Conservation (phyloP, 2,113 vertebrate species). For the Rhabdomys dilectus region DNA sequence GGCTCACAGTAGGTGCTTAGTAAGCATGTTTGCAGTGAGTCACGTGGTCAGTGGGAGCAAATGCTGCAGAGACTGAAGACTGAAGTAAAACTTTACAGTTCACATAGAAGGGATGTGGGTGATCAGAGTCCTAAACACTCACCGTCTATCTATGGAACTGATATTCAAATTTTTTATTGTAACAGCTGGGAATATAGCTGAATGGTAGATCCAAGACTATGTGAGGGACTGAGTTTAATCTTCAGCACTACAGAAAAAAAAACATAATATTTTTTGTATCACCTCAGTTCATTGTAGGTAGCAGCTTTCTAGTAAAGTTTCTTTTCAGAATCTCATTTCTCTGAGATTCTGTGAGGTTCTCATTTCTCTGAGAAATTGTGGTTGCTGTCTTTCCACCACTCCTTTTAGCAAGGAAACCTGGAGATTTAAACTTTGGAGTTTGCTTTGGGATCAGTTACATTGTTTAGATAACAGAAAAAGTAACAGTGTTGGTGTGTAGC, state of each 20-base stretch:
- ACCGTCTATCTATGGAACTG: neutral
- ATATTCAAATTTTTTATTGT: neutral
- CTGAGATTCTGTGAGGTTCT: neutral
- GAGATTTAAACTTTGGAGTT: neutral
- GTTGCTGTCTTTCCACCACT: neutral
- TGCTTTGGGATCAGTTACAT: neutral
- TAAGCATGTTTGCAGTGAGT: neutral
- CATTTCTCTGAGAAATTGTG: neutral
- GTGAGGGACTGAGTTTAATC: neutral
- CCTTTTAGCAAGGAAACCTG: neutral
- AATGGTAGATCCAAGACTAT: neutral
- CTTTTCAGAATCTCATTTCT: neutral
- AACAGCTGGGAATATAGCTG: neutral
- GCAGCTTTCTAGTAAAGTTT: slow-evolving; percentile 90
- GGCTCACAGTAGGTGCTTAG: neutral
- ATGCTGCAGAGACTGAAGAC: neutral
- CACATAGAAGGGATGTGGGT: neutral
- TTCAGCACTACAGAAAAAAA: neutral
- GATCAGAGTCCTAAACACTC: neutral
- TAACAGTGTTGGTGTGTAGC: neutral
- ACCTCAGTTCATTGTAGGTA: neutral
- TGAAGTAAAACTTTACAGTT: neutral
- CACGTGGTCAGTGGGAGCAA: neutral
- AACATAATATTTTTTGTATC: neutral
- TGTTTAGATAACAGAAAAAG: neutral